A percentile compares a stretch with the other conserved stretches of the same genome.
Evolutionary conservation across 2,797 vertebrate species (phyloP).

Genomic region (Hydrolagus colliei): DNA sequence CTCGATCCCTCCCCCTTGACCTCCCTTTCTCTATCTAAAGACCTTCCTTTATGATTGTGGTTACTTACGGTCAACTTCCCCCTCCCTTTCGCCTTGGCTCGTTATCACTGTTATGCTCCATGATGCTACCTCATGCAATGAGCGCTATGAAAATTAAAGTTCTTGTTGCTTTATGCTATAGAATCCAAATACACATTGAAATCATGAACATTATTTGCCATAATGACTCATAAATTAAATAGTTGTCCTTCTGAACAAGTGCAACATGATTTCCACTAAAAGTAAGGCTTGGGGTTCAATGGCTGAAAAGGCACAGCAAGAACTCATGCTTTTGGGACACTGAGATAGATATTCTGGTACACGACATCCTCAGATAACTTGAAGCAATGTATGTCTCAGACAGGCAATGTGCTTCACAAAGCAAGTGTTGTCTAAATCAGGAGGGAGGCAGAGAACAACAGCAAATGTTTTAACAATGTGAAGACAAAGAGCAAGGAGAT

Average conservation of each 20-base stretch:
- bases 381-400: background rate
- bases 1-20: no score
- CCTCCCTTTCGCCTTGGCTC: no score
- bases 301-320: background rate
- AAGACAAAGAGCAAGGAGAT: background rate
- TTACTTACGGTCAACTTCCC: no score
- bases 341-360: background rate
- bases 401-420: background rate
- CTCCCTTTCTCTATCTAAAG: no score
- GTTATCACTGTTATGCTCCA: no score
- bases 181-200: no score
- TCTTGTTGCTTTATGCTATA: no score
- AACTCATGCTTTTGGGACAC: background rate
- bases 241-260: background rate
- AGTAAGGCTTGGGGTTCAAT: background rate
- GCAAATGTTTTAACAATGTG: background rate
- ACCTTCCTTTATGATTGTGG: no score
- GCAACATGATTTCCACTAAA: background rate
- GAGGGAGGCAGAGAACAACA: background rate
- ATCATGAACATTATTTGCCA: background rate
- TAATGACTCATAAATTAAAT: background rate
- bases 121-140: no score
- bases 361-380: background rate
- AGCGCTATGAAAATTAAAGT: no score
- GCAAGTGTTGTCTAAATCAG: background rate